A percentile compares a stretch with the other conserved stretches of the same genome.
Evolutionary conservation across 2,797 vertebrate genomes (phyloP).

Genomic region (Typhlichthys eigenmanni): DNA sequence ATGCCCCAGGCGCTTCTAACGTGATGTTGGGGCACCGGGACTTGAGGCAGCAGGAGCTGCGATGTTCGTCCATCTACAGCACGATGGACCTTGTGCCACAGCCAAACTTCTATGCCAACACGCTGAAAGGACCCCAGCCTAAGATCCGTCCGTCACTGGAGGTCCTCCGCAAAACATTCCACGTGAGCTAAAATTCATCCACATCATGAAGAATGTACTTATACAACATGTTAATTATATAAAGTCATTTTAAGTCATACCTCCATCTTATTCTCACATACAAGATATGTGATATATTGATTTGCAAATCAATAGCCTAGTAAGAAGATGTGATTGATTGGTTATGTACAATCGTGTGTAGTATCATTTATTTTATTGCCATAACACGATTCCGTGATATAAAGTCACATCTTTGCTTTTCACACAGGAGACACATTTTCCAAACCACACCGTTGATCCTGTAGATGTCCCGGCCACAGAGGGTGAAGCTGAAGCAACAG

Average conservation of each 20-base stretch:
- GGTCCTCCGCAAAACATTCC: slow-evolving; percentile 57
- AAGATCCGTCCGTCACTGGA: slow-evolving; percentile 66
- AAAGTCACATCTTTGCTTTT: no score
- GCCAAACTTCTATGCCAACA: slow-evolving; percentile 67
- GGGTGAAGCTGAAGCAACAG: slow-evolving; percentile 24
- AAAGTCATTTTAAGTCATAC: no score
- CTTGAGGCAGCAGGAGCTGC: slow-evolving; percentile 28
- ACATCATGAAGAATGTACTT: no score
- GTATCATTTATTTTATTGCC: no score
- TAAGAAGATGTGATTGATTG: no score
- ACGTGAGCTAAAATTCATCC: slow-evolving; percentile 37
- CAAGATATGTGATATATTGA: no score
- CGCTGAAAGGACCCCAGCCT: slow-evolving; percentile 32
- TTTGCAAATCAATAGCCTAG: no score
- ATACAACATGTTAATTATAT: no score
- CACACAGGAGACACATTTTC: slow-evolving; percentile 47
- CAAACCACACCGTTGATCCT: slow-evolving; percentile 19
- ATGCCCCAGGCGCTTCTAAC: slow-evolving; percentile 22
- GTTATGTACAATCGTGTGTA: no score
- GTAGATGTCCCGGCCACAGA: slow-evolving; percentile 17
- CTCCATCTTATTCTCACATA: no score
- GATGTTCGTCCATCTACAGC: slow-evolving; percentile 72
- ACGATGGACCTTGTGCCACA: slow-evolving; percentile 66
- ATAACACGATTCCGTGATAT: no score
- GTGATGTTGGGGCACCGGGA: slow-evolving; percentile 26